Evolutionary conservation across 2,113 vertebrate species (phyloP).

Genomic region (Toxotes jaculatrix): DNA sequence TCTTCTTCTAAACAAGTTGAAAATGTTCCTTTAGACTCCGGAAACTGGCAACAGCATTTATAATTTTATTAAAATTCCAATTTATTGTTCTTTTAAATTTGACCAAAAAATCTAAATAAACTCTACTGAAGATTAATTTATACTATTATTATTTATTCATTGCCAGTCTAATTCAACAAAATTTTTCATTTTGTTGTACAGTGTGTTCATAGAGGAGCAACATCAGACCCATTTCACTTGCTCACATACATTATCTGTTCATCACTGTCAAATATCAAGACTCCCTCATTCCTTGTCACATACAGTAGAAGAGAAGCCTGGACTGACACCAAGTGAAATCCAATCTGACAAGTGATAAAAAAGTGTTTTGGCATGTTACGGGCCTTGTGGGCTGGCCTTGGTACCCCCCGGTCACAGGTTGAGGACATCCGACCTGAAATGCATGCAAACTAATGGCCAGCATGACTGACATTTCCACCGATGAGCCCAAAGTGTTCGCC

Average conservation of each 20-base stretch:
- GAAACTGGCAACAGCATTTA: too few relatives aligned
- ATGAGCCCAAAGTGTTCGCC: slow-evolving; percentile 84
- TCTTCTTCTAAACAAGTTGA: background rate
- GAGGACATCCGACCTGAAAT: slow-evolving; percentile 85
- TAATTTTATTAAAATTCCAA: too few relatives aligned
- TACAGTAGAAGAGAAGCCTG: slow-evolving; percentile 61
- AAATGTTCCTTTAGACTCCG: too few relatives aligned
- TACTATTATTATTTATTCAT: background rate
- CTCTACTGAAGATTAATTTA: background rate
- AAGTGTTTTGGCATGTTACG: slow-evolving; percentile 81
- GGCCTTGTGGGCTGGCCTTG: slow-evolving; percentile 73
- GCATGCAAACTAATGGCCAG: slow-evolving; percentile 82
- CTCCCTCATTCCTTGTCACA: slow-evolving; percentile 66
- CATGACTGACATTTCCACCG: slow-evolving; percentile 81
- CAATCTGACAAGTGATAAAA: slow-evolving; percentile 80
- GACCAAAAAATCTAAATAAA: background rate
- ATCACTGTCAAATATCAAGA: slow-evolving; percentile 63
- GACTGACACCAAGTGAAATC: slow-evolving; percentile 73
- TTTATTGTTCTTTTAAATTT: too few relatives aligned
- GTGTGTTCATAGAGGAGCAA: slow-evolving; percentile 13
- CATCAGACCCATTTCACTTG: slow-evolving; percentile 45
- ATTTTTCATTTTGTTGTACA: background rate
- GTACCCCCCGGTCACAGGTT: slow-evolving; percentile 79
- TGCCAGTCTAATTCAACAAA: background rate
- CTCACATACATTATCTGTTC: slow-evolving; percentile 56